These are phyloP conservation scores for Rhynchopsitta pachyrhyncha DNA, from an alignment of 2,113 vertebrate genomes.

Conservation along the genomic window DNA sequence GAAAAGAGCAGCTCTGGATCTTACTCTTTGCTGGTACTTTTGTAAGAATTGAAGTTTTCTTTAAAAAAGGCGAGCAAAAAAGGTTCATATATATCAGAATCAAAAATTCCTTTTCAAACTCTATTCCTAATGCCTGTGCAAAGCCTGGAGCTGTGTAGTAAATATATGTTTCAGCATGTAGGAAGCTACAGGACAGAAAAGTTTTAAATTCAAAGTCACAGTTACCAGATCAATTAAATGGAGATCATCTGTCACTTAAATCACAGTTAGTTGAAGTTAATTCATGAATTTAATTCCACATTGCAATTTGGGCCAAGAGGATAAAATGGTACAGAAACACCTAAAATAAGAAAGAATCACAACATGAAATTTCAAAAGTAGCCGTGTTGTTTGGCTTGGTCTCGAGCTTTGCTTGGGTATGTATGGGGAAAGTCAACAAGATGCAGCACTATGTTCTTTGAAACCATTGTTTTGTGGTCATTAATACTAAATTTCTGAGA, in stretches of 20 bases:
- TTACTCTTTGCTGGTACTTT: background rate
- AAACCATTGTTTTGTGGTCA: background rate
- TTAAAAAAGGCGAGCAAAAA: background rate
- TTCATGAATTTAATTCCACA: background rate
- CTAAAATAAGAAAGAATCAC: background rate
- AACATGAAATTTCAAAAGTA: background rate
- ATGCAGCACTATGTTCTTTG: background rate
- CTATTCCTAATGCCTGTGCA: background rate
- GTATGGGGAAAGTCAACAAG: background rate
- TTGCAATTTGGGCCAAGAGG: background rate
- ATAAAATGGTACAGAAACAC: background rate
- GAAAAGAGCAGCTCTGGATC: background rate
- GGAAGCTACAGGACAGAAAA: background rate
- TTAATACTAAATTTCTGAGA: background rate
- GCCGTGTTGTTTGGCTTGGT: background rate
- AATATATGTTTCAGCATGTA: background rate
- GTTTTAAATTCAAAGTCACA: conserved; percentile 21
- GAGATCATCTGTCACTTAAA: conserved; percentile 5
- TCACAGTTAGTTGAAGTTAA: background rate
- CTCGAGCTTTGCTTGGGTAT: background rate
- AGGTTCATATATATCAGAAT: background rate
- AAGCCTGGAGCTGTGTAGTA: background rate
- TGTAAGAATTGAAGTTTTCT: background rate
- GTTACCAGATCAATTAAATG: conserved; percentile 7
- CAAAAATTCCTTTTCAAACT: background rate